Base-by-base conservation (phyloP, 1,140 invertebrate species). In the Wasmannia auropunctata region DNA sequence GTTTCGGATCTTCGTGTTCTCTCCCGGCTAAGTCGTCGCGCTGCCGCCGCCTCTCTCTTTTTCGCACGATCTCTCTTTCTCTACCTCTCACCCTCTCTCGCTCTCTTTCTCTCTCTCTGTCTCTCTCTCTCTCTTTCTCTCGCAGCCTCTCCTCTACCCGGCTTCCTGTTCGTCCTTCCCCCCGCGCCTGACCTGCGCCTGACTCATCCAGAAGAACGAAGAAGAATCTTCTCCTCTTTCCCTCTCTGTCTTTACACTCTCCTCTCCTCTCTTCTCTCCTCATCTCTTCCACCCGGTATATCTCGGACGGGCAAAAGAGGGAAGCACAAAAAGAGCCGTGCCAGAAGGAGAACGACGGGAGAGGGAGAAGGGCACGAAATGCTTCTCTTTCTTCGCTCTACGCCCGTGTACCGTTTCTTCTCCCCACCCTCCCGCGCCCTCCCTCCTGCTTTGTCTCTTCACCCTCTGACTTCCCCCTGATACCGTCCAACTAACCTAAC, bases 1-100 rank as follows among this genome's bases (percentile, higher is more conserved):
- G 88, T 93, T 93, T 92, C 83, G 77, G 86, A 86, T 88, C 87
- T 75, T 90, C 85, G 75, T 70, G 80, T 87, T 63, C 79, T 85
- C 87, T 91, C 85, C 79, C 86, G 22, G 16, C 54, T 43, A 54
- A 85, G 40, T 58, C 69, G 58, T n/a, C 81, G 7, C 69, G 43
- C 19, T 69, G 81, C 69, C 51, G 65, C 49, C 60, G 85, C 70
- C 60, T 79, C 74, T 84, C 51, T 86, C 86, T 72, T 62, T 79
- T 65, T 88, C 65, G 81, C 62, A 67, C 74, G 80, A 54, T 85
- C 65, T 72, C 60, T 86, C 75, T 86, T 63, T 69, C n/a, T 43
- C n/a, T 3, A n/a, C 34, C 37, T 40, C 63, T 43, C n/a, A 2
- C 62, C 11, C 34, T 72, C 63, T 70, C 72, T 58, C 22, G 51